Conservation (phyloP, 2,113 vertebrate species). For the Vulpes ferrilata region DNA sequence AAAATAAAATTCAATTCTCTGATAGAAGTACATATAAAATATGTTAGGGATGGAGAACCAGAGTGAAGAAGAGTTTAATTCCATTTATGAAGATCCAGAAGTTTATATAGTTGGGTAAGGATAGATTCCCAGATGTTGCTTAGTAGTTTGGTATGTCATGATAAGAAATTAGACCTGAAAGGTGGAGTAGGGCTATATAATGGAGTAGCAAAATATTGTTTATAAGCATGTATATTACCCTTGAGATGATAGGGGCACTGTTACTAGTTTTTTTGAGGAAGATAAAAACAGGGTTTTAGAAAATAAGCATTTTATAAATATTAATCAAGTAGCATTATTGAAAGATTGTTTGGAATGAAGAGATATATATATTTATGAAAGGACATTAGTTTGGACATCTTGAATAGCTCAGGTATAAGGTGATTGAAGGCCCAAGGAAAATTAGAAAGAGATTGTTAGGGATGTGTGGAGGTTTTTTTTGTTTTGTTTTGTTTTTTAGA, state of each 20-base stretch:
- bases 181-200: background rate
- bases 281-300: background rate
- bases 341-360: constrained; percentile 21
- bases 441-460: constrained; percentile 12
- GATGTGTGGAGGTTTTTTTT: background rate
- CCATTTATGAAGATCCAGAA: constrained; percentile 40
- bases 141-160: constrained; percentile 12
- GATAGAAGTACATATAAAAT: background rate
- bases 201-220: background rate
- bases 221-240: background rate
- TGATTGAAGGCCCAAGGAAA: background rate
- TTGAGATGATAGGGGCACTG: background rate
- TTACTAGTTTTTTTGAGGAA: background rate
- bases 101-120: constrained; percentile 38
- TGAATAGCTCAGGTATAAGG: background rate
- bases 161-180: constrained; percentile 23
- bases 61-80: constrained; percentile 18
- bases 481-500: too few species aligned
- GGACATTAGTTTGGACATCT: constrained; percentile 29
- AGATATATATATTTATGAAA: background rate
- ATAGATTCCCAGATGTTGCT: background rate
- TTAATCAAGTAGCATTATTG: background rate
- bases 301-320: constrained; percentile 36
- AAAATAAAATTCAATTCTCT: constrained; percentile 42
- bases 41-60: background rate